These are phyloP conservation scores for Acromyrmex heyeri DNA, from an alignment of 1,140 invertebrate genomes.

Conservation along the genomic window DNA sequence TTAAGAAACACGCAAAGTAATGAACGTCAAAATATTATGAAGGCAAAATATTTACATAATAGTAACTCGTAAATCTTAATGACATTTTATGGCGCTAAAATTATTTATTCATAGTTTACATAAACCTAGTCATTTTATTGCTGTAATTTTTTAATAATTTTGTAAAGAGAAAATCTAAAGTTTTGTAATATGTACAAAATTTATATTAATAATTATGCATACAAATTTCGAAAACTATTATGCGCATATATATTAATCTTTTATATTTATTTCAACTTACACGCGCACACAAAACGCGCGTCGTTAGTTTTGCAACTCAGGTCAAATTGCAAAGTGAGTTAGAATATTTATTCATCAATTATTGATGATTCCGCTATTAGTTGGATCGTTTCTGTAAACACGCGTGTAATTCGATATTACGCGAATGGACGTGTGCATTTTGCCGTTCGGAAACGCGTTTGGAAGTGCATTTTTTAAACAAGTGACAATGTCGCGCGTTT, in stretches of 20 bases:
- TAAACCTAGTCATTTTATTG: background rate
- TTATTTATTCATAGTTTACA: slow-evolving; percentile 14
- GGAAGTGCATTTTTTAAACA: slow-evolving; percentile 39
- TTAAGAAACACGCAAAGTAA: slow-evolving; percentile 4
- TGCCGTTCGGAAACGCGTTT: background rate
- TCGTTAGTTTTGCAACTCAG: background rate
- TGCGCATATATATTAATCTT: background rate
- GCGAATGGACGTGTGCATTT: background rate
- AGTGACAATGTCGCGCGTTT: background rate
- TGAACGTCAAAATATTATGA: slow-evolving; percentile 21
- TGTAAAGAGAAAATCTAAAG: slow-evolving; percentile 3
- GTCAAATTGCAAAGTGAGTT: background rate
- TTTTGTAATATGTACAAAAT: background rate
- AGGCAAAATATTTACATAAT: slow-evolving; percentile 16
- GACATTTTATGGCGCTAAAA: background rate
- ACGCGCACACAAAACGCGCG: background rate
- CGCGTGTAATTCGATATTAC: slow-evolving; percentile 49
- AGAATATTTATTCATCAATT: slow-evolving; percentile 11
- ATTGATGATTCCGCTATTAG: background rate
- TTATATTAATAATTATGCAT: too few relatives aligned
- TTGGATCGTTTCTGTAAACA: slow-evolving; percentile 21
- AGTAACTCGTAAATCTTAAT: slow-evolving; percentile 12
- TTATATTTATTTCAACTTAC: slow-evolving; percentile 22
- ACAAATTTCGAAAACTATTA: slow-evolving; percentile 3
- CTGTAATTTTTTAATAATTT: background rate